Percentiles rank a stretch among this genome's conserved stretches.
Evolutionary conservation across 2,888 invertebrate genomes (phyloP).

Genomic region (Trissolcus brochymenae): DNA sequence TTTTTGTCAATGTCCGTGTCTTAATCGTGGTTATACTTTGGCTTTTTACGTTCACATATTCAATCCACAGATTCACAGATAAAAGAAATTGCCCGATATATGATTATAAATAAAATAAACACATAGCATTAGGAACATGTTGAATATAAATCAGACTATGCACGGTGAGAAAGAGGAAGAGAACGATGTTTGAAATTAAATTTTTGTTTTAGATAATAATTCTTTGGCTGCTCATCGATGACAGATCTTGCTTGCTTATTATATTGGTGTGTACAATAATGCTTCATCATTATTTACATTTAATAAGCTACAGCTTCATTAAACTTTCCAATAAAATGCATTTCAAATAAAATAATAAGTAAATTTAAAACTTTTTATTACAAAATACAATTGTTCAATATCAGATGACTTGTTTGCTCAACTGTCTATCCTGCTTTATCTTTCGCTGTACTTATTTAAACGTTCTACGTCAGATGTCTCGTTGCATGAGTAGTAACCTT

Average conservation of each 20-base stretch:
- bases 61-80: no score
- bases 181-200: conserved; percentile 21
- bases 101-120: no score
- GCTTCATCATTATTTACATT: conserved; percentile 38
- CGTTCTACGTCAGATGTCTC: conserved; percentile 50
- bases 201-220: conserved; percentile 52
- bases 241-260: conserved; percentile 52
- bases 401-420: background rate
- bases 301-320: conserved; percentile 44
- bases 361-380: background rate
- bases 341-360: background rate
- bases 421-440: conserved; percentile 31
- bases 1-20: conserved; percentile 28
- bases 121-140: no score
- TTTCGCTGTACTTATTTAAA: conserved; percentile 52
- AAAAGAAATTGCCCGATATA: no score
- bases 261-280: conserved; percentile 50
- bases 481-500: conserved; percentile 69
- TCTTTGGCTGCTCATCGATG: conserved; percentile 49
- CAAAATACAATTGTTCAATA: no score
- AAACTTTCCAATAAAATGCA: no score
- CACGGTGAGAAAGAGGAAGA: background rate
- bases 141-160: background rate
- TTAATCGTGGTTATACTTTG: background rate
- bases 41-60: background rate